phyloP scores from a whole-genome alignment of 1,140 invertebrate genomes.

The Orchesella cincta region DNA sequence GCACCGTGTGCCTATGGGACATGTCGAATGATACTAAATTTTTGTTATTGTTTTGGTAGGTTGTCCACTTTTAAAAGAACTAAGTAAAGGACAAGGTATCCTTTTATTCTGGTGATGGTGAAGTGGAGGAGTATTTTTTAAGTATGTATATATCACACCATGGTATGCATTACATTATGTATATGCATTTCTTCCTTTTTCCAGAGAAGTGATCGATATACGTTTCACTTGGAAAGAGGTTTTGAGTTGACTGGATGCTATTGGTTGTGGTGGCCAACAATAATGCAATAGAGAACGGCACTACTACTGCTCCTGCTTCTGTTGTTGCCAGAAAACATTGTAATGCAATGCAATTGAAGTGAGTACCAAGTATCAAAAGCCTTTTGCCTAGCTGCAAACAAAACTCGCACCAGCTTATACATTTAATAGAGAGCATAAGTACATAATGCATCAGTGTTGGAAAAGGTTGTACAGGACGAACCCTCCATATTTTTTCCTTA shows the following conservation, averaged over 20 bases:
- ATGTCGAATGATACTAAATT: constrained; percentile 7
- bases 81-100: constrained; percentile 7
- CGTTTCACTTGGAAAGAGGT: constrained; percentile 27
- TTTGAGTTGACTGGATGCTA: constrained; percentile 22
- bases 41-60: constrained; percentile 24
- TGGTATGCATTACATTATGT: not conserved
- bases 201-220: constrained; percentile 14
- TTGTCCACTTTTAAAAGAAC: not conserved
- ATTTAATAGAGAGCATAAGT: not conserved
- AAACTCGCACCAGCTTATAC: too few relatives aligned
- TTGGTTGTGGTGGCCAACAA: constrained; percentile 2
- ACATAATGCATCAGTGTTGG: not conserved
- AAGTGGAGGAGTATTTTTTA: too few relatives aligned
- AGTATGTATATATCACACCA: too few relatives aligned
- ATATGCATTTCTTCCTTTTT: not conserved
- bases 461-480: too few relatives aligned
- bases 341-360: not conserved
- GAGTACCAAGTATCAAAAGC: not conserved
- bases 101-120: not conserved
- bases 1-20: not conserved
- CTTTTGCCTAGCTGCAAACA: too few relatives aligned
- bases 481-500: too few relatives aligned
- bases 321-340: not conserved
- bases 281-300: constrained; percentile 8
- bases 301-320: not conserved